Base-by-base conservation (phyloP, 2,113 vertebrate species). In the Notarius lentiginosus region DNA sequence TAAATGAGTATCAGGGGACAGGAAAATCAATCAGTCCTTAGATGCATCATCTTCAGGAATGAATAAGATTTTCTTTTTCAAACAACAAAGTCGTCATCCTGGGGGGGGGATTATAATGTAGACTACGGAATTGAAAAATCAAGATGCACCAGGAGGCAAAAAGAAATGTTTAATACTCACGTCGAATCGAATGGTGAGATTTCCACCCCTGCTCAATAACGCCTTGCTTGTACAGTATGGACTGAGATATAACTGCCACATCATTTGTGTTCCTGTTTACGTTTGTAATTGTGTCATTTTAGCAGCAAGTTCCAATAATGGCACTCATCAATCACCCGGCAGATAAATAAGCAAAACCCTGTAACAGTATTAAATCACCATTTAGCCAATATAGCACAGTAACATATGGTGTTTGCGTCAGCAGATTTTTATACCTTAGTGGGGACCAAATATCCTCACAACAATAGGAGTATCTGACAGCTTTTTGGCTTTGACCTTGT, bases 371-470 rank as follows among this genome's bases (percentile, higher is more conserved):
- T 79, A 63, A 83, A 87, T 49, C 63, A 24, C 17, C 30, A 82
- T 87, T 86, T 76, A 82, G 76, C 47, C 75, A 83, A 24, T 86
- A 63, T 56, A 30, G 80, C 56, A 84, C 49, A n/a, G 34, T 18
- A 65, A 53, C 53, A 76, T 90, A 88, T 84, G 60, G 83, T 68
- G 70, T 51, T 20, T 56, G 41, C 58, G 61, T 56, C 55, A 56
- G 55, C 14, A 2, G 55, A 41, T 41, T 60, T 34, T 60, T 34
- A 34, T 34, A 58, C 30, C 77, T 58, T 56, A 79, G 53, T 58
- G 53, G 27, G 51, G 53, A 79, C 49, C 49, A 18, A 58, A 58
- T 58, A n/a, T 56, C 22, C n/a, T 6, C n/a, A 56, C 8, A 80
- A 60, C 18, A 6, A 79, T 17, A 20, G 9, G 8, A 81, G 20